A percentile compares a stretch with the other conserved stretches of the same genome.
Evolutionary conservation across 2,797 vertebrate genomes (phyloP).

Genomic region (Psittacula derbiana): DNA sequence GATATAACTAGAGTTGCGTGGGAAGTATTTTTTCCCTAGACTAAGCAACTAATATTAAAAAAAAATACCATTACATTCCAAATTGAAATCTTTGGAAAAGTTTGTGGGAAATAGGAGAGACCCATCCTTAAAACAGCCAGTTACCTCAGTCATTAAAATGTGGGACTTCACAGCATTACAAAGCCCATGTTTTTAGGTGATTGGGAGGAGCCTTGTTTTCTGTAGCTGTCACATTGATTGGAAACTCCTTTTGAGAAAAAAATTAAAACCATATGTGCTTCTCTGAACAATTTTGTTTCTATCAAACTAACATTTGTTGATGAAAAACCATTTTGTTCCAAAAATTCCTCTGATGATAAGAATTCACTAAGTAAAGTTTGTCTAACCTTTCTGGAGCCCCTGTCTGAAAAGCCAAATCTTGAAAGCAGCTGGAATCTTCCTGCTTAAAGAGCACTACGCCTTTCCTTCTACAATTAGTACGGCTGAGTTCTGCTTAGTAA

Average conservation of each 20-base stretch:
- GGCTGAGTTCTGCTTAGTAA: background rate
- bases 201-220: background rate
- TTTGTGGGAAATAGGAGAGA: background rate
- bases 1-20: slow-evolving; percentile 4
- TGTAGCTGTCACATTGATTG: background rate
- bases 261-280: background rate
- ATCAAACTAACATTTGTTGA: background rate
- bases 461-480: background rate
- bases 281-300: slow-evolving; percentile 11
- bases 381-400: background rate
- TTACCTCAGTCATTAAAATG: background rate
- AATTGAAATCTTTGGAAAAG: background rate
- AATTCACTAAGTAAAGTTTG: slow-evolving; percentile 15
- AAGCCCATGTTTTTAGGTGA: background rate
- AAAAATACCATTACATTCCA: background rate
- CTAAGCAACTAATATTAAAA: slow-evolving; percentile 1
- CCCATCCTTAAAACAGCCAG: background rate
- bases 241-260: background rate
- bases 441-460: background rate
- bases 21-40: slow-evolving; percentile 1
- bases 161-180: background rate
- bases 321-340: slow-evolving; percentile 10
- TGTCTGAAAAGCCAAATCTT: background rate
- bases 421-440: background rate
- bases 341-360: background rate